Evolutionary conservation across 2,888 invertebrate species (phyloP), one percentile per base, ranked within the genome.

Genomic region (Palloptera scutellata): DNA sequence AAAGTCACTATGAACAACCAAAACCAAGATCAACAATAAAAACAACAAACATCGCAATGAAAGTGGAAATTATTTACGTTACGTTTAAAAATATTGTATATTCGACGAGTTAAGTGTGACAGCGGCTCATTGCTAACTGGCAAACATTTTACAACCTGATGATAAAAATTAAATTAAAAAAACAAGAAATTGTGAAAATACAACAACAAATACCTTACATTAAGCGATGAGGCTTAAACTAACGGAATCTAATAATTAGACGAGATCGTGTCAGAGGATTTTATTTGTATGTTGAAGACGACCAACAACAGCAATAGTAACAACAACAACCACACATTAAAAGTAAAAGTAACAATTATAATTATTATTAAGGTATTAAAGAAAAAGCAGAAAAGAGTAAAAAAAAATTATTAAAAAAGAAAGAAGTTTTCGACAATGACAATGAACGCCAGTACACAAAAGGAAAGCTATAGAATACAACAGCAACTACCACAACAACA

Each of bases 181-280:
- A 30, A 40, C 40, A n/a, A 11, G 45, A 61, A 61, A 61, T 54
- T 54, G 41, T 51, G 15, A 59, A 65, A 60, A 61, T 52, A 20
- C 51, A 61, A 30, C 30, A 30, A 30, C 30, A 30, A 30, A 2
- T 30, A 30, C 30, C 63, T 58, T 40, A 60, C 42, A 67, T n/a
- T 58, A n/a, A 55, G 61, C 51, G 11, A 42, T 55, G 52, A 12
- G 6, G 8, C 40, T 52, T 17, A 65, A 55, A 61, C 45, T 53
- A 11, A 64, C 61, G 30, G 30, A 30, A 30, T 30, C 30, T 65
- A 62, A 53, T 53, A 61, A 2, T 4, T 51, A 13, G 17, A 59
- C 61, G 57, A 15, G 53, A 53, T 60, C 19, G 69, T 64, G 67
- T 67, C 62, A 68, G 64, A 66, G 66, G 55, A 60, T 60, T 67